phyloP scores from a whole-genome alignment of 2,113 vertebrate species.

The Suncus etruscus region DNA sequence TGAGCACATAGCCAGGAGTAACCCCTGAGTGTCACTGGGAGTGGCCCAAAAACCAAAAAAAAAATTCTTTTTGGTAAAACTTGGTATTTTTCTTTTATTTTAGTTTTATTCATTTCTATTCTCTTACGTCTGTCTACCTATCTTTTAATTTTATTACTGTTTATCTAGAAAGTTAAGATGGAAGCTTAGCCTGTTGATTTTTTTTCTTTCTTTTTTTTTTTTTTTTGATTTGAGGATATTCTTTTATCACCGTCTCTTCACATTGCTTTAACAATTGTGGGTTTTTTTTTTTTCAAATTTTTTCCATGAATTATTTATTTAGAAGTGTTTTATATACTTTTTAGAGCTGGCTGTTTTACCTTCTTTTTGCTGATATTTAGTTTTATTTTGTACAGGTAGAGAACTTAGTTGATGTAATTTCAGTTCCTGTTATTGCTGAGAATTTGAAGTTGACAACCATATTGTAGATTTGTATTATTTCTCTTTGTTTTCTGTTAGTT shows the following conservation, averaged over 20 bases:
- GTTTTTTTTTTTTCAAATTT: background rate
- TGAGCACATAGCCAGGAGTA: too few species aligned
- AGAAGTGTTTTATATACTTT: constrained; percentile 36
- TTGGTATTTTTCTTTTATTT: background rate
- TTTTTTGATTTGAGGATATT: background rate
- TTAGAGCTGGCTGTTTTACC: too few species aligned
- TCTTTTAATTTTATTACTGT: background rate
- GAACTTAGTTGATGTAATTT: too few species aligned
- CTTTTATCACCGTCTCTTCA: background rate
- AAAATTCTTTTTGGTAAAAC: constrained; percentile 7
- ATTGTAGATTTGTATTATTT: too few species aligned
- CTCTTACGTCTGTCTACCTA: background rate
- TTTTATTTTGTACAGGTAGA: too few species aligned
- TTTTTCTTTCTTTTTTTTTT: background rate
- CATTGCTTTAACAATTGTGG: background rate
- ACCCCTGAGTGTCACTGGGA: too few species aligned
- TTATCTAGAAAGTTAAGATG: background rate
- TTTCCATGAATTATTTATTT: background rate
- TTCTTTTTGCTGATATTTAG: too few species aligned
- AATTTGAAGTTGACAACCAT: too few species aligned
- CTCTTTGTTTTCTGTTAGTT: too few species aligned
- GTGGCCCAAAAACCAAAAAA: too few species aligned
- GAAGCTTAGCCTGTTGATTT: background rate
- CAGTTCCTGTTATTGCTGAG: too few species aligned
- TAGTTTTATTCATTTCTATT: background rate